phyloP scores from a whole-genome alignment of 2,797 vertebrate species.

The Macrochelys suwanniensis region DNA sequence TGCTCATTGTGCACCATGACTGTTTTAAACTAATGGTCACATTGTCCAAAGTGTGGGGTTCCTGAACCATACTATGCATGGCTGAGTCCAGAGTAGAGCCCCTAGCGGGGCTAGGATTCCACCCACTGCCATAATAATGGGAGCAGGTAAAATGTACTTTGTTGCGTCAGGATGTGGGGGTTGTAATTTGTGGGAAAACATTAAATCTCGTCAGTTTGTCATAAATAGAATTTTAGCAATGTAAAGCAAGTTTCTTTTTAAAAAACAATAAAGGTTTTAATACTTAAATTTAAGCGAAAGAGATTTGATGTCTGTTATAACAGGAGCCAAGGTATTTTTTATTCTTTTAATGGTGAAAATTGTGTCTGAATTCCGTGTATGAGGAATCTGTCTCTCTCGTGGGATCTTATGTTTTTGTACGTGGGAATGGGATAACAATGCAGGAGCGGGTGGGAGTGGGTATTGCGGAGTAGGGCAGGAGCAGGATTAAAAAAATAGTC shows the following conservation, averaged over 20 bases:
- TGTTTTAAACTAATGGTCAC: conserved; percentile 7
- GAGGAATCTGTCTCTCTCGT: neutral
- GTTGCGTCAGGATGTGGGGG: neutral
- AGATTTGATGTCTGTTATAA: neutral
- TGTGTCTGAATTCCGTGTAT: too few species aligned
- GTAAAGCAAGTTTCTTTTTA: neutral
- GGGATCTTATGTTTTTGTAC: neutral
- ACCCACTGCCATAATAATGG: neutral
- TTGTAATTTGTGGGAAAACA: neutral
- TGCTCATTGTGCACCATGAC: neutral
- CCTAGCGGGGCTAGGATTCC: neutral
- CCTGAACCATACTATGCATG: neutral
- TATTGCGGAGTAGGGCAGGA: neutral
- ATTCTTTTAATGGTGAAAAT: neutral
- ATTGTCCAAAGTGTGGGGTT: accelerated
- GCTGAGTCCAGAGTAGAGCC: neutral
- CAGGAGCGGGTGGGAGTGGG: neutral
- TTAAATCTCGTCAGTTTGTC: neutral
- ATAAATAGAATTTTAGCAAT: neutral
- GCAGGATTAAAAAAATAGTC: neutral
- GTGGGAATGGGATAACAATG: neutral
- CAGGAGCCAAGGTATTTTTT: neutral
- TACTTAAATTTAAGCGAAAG: neutral
- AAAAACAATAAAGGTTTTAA: neutral
- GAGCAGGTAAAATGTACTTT: neutral